A percentile compares a stretch with the other conserved stretches of the same genome.
Evolutionary conservation across 2,888 invertebrate species (phyloP).

Genomic region (Monoplex corrugatus): DNA sequence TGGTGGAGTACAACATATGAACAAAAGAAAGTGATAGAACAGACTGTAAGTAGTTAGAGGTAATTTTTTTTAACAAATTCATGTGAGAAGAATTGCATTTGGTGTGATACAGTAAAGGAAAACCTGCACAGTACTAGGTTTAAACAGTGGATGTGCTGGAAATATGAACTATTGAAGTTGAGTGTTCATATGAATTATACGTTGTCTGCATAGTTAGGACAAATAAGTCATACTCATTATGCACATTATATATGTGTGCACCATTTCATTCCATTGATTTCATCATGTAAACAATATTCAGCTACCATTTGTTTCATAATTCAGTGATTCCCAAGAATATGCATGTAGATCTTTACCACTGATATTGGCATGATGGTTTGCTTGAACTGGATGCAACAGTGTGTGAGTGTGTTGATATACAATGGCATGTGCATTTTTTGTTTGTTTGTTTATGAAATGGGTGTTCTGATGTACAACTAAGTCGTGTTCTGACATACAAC

Average conservation of each 20-base stretch:
- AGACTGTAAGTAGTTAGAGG: no score
- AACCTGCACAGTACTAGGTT: no score
- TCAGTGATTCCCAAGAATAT: neutral
- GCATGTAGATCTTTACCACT: neutral
- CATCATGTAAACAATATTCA: constrained; percentile 13
- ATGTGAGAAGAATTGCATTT: no score
- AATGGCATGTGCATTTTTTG: constrained; percentile 30
- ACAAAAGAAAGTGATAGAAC: no score
- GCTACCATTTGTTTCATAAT: neutral
- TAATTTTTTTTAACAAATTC: no score
- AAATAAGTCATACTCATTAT: neutral
- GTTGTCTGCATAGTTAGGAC: neutral
- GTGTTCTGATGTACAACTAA: neutral
- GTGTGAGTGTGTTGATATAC: constrained; percentile 1
- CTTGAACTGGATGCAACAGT: constrained; percentile 28
- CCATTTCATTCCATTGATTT: constrained; percentile 32
- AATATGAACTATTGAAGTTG: neutral
- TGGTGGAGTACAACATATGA: no score
- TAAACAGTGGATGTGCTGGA: neutral
- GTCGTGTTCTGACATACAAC: neutral
- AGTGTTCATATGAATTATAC: neutral
- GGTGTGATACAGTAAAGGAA: no score
- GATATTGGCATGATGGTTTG: neutral
- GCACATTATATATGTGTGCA: constrained; percentile 15
- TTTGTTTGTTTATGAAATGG: neutral